A percentile compares a stretch with the other conserved stretches of the same genome.
These are phyloP conservation scores for Pachyramphus minor DNA, from an alignment of 2,113 vertebrate species.

Conservation along the genomic window DNA sequence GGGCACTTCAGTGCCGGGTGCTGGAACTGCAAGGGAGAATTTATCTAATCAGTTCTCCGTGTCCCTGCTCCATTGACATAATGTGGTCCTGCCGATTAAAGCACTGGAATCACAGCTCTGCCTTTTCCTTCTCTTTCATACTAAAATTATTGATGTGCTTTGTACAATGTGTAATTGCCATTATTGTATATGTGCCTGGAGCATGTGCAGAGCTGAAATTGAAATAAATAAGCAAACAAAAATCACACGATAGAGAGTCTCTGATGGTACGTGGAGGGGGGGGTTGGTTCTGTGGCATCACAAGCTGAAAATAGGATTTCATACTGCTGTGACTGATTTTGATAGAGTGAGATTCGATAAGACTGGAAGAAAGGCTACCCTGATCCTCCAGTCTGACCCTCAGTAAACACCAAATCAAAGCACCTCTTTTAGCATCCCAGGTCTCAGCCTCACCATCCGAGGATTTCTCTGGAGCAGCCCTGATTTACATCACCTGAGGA, in stretches of 20 bases:
- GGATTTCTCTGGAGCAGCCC: neutral
- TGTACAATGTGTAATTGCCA: conserved; percentile 54
- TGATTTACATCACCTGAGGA: neutral
- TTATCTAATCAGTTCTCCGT: conserved; percentile 20
- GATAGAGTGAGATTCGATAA: conserved; percentile 38
- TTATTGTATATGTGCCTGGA: conserved; percentile 33
- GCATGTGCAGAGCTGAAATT: conserved; percentile 27
- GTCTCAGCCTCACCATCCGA: neutral
- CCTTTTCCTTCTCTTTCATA: conserved; percentile 27
- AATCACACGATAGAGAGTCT: neutral
- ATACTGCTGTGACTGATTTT: conserved; percentile 16
- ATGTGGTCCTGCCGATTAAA: conserved; percentile 38
- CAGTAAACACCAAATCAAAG: neutral
- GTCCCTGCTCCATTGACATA: neutral
- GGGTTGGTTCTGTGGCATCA: neutral
- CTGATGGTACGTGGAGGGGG: neutral
- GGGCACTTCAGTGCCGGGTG: neutral
- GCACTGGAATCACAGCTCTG: neutral
- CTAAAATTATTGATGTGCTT: conserved; percentile 54
- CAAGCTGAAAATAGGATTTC: conserved; percentile 50
- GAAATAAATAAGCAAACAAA: conserved; percentile 62
- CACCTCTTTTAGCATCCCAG: rapidly evolving
- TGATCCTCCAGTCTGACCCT: neutral
- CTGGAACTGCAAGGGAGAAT: neutral
- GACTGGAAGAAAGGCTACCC: neutral